phyloP scores from a whole-genome alignment of 2,113 vertebrate genomes.

The Megaceryle maxima region DNA sequence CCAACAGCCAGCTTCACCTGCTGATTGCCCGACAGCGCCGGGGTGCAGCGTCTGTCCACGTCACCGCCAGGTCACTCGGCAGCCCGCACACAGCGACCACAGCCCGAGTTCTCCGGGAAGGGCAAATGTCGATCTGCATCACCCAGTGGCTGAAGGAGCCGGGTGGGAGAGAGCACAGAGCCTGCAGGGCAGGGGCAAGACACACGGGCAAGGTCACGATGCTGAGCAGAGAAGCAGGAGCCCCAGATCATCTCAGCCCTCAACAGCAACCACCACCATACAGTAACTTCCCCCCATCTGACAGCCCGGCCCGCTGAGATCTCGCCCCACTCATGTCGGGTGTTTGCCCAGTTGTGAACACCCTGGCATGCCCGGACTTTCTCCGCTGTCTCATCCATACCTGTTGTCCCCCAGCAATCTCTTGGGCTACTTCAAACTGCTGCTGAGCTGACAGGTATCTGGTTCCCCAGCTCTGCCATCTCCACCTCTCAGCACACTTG shows the following conservation, averaged over 20 bases:
- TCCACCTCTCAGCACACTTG: background rate
- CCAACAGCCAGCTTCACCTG: background rate
- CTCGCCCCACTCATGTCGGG: fast-evolving
- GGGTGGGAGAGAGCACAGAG: fast-evolving
- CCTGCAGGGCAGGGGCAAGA: background rate
- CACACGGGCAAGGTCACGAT: fast-evolving
- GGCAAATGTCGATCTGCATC: background rate
- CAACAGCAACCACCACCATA: fast-evolving
- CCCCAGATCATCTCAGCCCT: background rate
- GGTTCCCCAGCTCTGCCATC: background rate
- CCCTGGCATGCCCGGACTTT: fast-evolving
- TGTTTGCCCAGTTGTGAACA: background rate
- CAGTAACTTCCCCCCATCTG: fast-evolving
- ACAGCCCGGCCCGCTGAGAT: background rate
- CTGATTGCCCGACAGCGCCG: fast-evolving
- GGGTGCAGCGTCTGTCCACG: background rate
- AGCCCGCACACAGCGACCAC: fast-evolving
- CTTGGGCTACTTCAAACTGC: background rate
- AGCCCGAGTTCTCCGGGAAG: background rate
- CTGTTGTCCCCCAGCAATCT: background rate
- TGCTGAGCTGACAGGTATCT: background rate
- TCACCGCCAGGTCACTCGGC: background rate
- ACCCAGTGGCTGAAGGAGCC: background rate
- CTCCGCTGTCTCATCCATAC: fast-evolving
- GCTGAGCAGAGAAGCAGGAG: background rate